Evolutionary conservation across 1,140 invertebrate species (phyloP).

Genomic region (Samia ricini): DNA sequence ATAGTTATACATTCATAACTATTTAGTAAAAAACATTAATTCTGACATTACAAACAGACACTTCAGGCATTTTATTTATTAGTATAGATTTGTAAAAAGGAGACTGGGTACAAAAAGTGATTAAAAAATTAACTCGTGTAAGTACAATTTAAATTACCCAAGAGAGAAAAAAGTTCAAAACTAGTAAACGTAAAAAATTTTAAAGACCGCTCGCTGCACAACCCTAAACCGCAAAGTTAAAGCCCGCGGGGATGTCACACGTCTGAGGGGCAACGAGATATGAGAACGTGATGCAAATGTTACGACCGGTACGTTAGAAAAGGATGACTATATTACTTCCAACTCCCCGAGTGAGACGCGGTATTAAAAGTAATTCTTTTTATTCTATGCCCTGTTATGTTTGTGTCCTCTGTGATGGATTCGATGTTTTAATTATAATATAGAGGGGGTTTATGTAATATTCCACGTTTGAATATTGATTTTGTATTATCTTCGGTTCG

Average conservation of each 20-base stretch:
- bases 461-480: slow-evolving; percentile 4
- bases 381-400: slow-evolving; percentile 8
- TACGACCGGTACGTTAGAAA: slow-evolving; percentile 24
- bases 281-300: slow-evolving; percentile 47
- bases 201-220: slow-evolving; percentile 20
- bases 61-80: too few relatives aligned
- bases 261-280: slow-evolving; percentile 62
- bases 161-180: neutral
- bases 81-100: too few relatives aligned
- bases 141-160: too few relatives aligned
- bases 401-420: slow-evolving; percentile 3
- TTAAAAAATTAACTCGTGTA: too few relatives aligned
- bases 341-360: slow-evolving; percentile 18
- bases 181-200: neutral
- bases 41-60: too few relatives aligned
- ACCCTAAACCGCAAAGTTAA: slow-evolving; percentile 55
- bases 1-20: too few relatives aligned
- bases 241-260: slow-evolving; percentile 67
- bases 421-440: slow-evolving; percentile 8
- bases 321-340: slow-evolving; percentile 28
- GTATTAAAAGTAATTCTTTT: slow-evolving; percentile 22
- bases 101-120: too few relatives aligned
- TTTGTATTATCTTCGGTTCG: neutral
- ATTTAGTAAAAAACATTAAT: too few relatives aligned
- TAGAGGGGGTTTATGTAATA: slow-evolving; percentile 3